A percentile compares a stretch with the other conserved stretches of the same genome.
Conservation (phyloP, 2,888 invertebrate species). For the Andrena trimmerana region DNA sequence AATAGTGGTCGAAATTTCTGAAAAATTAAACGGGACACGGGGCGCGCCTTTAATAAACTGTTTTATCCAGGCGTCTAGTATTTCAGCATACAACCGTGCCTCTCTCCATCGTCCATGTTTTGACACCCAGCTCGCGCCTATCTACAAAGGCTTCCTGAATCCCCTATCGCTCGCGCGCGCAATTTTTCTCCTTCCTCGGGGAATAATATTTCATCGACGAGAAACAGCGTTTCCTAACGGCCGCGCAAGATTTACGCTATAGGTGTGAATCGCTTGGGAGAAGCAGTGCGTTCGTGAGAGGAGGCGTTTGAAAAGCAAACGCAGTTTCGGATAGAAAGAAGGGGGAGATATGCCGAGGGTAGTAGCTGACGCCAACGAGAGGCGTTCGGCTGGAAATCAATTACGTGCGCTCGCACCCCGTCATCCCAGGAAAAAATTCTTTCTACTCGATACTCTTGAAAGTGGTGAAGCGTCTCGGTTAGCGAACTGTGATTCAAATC, state of each 20-base stretch:
- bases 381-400: no score
- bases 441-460: not conserved
- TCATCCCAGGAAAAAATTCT: not conserved
- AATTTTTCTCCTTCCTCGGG: slow-evolving; percentile 39
- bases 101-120: not conserved
- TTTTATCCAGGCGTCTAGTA: not conserved
- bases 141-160: not conserved
- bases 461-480: not conserved
- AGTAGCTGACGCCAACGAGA: no score
- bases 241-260: slow-evolving; percentile 25
- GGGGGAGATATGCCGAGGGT: no score
- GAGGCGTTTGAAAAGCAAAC: not conserved
- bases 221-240: not conserved
- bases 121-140: not conserved
- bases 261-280: slow-evolving; percentile 32
- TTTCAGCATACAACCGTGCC: not conserved
- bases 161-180: slow-evolving; percentile 16
- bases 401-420: no score
- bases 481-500: no score
- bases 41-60: no score
- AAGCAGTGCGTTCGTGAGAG: not conserved
- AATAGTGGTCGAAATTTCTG: not conserved
- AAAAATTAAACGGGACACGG: no score
- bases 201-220: slow-evolving; percentile 30
- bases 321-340: no score